Base-by-base conservation (phyloP, 2,888 invertebrate species). In the Trichogramma dendrolimi region DNA sequence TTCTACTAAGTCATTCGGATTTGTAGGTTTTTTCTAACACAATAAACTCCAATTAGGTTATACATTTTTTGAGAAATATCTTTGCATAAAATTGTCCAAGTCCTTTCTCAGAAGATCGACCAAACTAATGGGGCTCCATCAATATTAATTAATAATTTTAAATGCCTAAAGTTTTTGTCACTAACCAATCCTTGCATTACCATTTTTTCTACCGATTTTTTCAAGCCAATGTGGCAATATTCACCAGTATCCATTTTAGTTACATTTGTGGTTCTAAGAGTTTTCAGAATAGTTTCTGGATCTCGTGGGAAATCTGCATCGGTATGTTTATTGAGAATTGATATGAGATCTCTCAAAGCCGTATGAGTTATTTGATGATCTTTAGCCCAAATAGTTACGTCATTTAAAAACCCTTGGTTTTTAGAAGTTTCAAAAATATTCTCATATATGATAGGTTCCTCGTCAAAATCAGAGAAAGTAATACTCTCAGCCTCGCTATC, bases 171-270 rank as follows among this genome's bases (percentile, higher is more conserved):
- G n/a, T 47, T 27, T n/a, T 47, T 7, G 5, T 47, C 48, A 10
- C 27, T 39, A 14, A 11, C 38, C 27, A 47, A 14, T 38, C 49
- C 10, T 11, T 10, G 40, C 4, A n/a, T 11, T 41, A 57, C 49
- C 4, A 48, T 41, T 49, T 49, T 57, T 41, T 49, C 14, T 41
- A 49, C 14, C 7, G 49, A 39, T 5, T 53, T 57, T 57, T 49
- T 38, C 11, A 57, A 11, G 41, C 57, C 57, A 41, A 57, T n/a
- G 41, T 57, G 57, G 42, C 40, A 57, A 48, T 57, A 57, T 14
- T 49, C 4, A 11, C 57, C 57, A 41, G 47, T 47, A 6, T 46
- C 55, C 46, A 55, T 55, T 38, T 44, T 47, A 7, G 42, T 11
- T 10, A 55, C 38, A 55, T 50, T 5, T 8, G 50, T 50, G 5